These are phyloP conservation scores for Amorpha juglandis DNA, from an alignment of 2,888 invertebrate genomes.

Conservation along the genomic window DNA sequence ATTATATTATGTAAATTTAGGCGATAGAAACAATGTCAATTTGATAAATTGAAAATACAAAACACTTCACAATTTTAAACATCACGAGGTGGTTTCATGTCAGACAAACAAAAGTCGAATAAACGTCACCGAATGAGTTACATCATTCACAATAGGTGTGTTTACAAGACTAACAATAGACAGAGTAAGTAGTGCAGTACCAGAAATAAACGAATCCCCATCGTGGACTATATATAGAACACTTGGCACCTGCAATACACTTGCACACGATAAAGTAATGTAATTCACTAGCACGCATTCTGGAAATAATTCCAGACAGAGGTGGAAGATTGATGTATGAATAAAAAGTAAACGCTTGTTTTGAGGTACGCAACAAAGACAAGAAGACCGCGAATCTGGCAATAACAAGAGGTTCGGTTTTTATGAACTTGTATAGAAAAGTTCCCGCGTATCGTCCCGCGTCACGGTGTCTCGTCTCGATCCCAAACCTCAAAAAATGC, in stretches of 20 bases:
- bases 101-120: no score
- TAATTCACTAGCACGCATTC: neutral
- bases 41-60: neutral
- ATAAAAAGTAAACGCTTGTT: neutral
- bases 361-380: no score
- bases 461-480: no score
- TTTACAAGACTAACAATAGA: constrained; percentile 23
- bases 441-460: no score
- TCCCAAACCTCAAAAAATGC: no score
- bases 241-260: constrained; percentile 30
- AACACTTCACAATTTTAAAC: no score
- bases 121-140: constrained; percentile 15
- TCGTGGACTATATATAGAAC: constrained; percentile 26
- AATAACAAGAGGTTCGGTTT: no score
- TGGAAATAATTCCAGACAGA: neutral
- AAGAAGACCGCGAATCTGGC: no score
- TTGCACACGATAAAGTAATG: constrained; percentile 14
- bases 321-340: neutral
- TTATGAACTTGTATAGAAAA: no score
- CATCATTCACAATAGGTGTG: constrained; percentile 19
- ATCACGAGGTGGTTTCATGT: no score
- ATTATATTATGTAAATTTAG: neutral
- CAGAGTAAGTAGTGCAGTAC: constrained; percentile 24
- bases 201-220: constrained; percentile 29
- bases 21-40: neutral